Base-by-base conservation (phyloP, 2,888 invertebrate genomes). In the Phyto melanocephala region DNA sequence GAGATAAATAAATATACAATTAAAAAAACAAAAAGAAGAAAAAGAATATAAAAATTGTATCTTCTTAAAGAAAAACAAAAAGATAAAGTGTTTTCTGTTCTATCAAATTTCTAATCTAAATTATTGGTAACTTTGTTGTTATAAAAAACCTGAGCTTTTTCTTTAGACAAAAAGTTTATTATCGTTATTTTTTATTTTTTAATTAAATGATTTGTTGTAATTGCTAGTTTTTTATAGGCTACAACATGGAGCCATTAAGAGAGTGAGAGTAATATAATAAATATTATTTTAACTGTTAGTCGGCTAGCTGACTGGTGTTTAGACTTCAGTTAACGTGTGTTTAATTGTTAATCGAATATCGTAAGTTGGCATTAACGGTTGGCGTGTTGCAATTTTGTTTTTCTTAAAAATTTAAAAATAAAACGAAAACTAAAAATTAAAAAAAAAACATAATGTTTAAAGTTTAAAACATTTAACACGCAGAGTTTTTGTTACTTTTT, bases 331-430 rank as follows among this genome's bases (percentile, higher is more conserved):
- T 77, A 80, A 84, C 72, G 82, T 76, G 70, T 84, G 74, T 84
- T 79, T 81, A 84, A 84, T 85, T 83, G 85, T 83, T 85, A 83
- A 85, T 83, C 81, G 81, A 84, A 85, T 84, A 81, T 80, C 71
- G 80, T 74, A 83, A 85, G 80, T 82, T 81, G 83, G 82, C 81
- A 79, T 82, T 84, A 82, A 81, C 84, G 81, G 84, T 84, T 82
- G 81, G 83, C 83, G 83, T 84, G 83, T 77, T 60, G 72, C 52
- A 80, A 65, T 67, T 74, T 60, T 80, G 50, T 67, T 68, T 72
- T 45, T 58, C n/a, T 33, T 54, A 20, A 67, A 58, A 60, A 72
- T 10, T 45, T 60, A 24, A 54, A 70, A 24, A 50, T 22, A 33
- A 37, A 45, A 52, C 11, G 42, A 62, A 56, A 22, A 35, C 40